Evolutionary conservation across 2,888 invertebrate genomes (phyloP), one percentile per base, ranked within the genome.

Genomic region (Pseudococcus jackbeardsleyi): DNA sequence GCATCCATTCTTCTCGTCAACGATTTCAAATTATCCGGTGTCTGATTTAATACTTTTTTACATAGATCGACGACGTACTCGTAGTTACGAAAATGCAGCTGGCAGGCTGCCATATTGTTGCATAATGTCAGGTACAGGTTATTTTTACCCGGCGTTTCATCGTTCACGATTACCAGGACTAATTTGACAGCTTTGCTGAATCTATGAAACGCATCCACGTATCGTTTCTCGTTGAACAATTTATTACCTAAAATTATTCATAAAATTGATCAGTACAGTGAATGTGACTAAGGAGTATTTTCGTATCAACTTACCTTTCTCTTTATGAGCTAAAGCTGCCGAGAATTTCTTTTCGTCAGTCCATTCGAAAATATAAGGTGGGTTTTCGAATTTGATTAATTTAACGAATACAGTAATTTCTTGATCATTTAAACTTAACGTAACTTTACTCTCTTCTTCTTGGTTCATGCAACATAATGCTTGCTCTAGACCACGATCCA

Each of bases 71-170:
- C 91, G 0, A 94, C 95, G 89, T 94, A 94, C 7, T 94, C 93
- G 91, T 94, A 95, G 90, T 95, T 94, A 12, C 94, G 91, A 89
- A 93, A 93, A 89, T 94, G 94, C 26, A 96, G 92, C 90, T 96
- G 95, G 91, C 97, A 96, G 82, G 95, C 95, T 0, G 97, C 96
- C 91, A 97, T 92, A 91, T 98, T 98, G 90, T 96, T 95, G 91
- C 95, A 96, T 11, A 97, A 92, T 90, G 94, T 94, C 12, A 94
- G 92, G 86, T 90, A 90, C 84, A 90, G 88, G 22, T 59, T 50
- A 46, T 87, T 33, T 77, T 84, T 88, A 19, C 64, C 84, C 48
- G 84, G 33, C 11, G n/a, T 22, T 15, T 33, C 46, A n/a, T 88
- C 88, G 42, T 84, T 64, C 11, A 54, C 48, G 22, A 84, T 33